Base-by-base conservation (phyloP, 2,888 invertebrate species). In the Tuberolachnus salignus region DNA sequence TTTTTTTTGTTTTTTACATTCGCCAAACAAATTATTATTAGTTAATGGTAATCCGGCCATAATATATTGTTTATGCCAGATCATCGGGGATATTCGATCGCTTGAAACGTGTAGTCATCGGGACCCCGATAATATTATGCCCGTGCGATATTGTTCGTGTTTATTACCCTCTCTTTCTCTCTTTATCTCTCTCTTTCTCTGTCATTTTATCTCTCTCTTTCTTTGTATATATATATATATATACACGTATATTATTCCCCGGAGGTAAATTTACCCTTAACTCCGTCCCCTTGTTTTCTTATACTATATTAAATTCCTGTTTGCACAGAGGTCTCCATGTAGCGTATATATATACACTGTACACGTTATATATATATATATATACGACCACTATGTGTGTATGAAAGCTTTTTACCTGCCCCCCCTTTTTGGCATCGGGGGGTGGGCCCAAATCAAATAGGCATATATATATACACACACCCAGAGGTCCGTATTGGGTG, bases 301-400 rank as follows among this genome's bases (percentile, higher is more conserved):
- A 78, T 78, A 78, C 67, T 78, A 78, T 78, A 78, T 78, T 78
- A 78, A 78, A 78, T 78, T 78, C 78, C 69, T 78, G 78, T 78
- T 78, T 78, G 51, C 78, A 78, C 78, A 78, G 67, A 67, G 78
- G 67, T 61, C 49, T 57, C 67, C n/a, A 34, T n/a, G 66, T 64
- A 64, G 34, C 34, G 34, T 34, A 3, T 6, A 34, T 34, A 34
- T 34, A 34, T 34, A n/a, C 46, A 44, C 55, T 4, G 42, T 34
- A 55, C 42, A n/a, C n/a, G n/a, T n/a, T n/a, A n/a, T n/a, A 6
- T 34, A 34, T 34, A 34, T 34, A 34, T 34, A 4, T 34, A 34
- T 34, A 34, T 34, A 34, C 34, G 34, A 34, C 67, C 66, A 23
- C 19, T 34, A 59, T 34, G 66, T 21, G 42, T 69, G 49, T 69